Evolutionary conservation across 1,140 invertebrate genomes (phyloP), one percentile per base, ranked within the genome.

Genomic region (Dendroctonus ponderosae): DNA sequence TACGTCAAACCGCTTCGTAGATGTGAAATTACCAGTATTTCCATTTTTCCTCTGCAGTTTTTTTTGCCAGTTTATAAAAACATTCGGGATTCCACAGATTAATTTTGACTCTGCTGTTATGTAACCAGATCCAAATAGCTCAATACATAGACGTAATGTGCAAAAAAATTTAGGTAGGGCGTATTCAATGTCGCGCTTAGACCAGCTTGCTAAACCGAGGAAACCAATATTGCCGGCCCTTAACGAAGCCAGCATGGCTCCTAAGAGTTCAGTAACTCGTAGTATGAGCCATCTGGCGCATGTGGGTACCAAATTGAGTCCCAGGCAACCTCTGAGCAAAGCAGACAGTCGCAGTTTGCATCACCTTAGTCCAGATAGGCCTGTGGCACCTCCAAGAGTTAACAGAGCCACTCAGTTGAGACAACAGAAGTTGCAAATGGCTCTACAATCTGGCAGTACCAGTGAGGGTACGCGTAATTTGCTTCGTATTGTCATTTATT

Each of bases 121-220:
- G 26, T 26, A 26, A 3, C 26, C 26, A 26, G 26, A 26, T 26
- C 26, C 26, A 26, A 26, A 26, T 26, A 26, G 26, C 26, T 26
- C 26, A 26, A 26, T 26, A 26, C 26, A 26, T 26, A 26, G 26
- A 26, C 26, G 26, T 26, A 26, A 26, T 26, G 26, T 26, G 26
- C 26, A 26, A 26, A 52, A 59, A 38, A 48, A 41, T 46, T 14
- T 41, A 67, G 65, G 89, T 90, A 93, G 92, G 86, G 91, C 92
- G 74, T 91, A 90, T 82, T 94, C 92, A 76, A 93, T 94, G 91
- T 91, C 91, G 74, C 87, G 93, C 74, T 85, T 95, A 83, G 92
- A 94, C 85, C 87, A 90, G 76, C 83, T 93, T 79, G 84, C 89
- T 72, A 87, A 87, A 79, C 90, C 91, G 61, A 82, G 89, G 66